Percentiles rank a stretch among this genome's conserved stretches.
Evolutionary conservation across 2,888 invertebrate species (phyloP).

Genomic region (Diarsia dahlii): DNA sequence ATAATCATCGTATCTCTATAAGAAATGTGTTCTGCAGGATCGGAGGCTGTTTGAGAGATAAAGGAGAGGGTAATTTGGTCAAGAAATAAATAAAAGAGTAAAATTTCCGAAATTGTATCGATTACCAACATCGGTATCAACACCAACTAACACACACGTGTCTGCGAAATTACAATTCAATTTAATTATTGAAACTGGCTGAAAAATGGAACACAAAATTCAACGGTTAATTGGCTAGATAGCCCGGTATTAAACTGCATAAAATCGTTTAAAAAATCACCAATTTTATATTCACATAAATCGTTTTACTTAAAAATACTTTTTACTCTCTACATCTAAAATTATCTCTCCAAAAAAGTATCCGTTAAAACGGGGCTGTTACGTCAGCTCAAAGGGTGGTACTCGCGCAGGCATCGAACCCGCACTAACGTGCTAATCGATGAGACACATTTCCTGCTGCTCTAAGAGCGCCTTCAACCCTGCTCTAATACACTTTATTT

Average conservation of each 20-base stretch:
- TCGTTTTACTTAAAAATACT: conserved; percentile 28
- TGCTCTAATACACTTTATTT: conserved; percentile 75
- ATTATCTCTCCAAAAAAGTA: conserved; percentile 55
- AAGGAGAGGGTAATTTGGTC: no score
- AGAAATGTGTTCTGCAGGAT: no score
- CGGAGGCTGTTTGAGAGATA: no score
- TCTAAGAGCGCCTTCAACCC: conserved; percentile 74
- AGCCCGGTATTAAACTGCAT: conserved; percentile 20
- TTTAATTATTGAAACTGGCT: conserved; percentile 32
- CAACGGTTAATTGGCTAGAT: not conserved
- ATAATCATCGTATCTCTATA: no score
- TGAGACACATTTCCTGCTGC: conserved; percentile 79
- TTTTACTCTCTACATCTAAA: conserved; percentile 54
- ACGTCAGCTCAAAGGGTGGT: conserved; percentile 70
- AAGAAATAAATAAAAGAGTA: not conserved
- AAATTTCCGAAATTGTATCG: not conserved
- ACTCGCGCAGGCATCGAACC: conserved; percentile 76
- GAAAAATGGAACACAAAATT: conserved; percentile 26
- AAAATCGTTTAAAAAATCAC: conserved; percentile 19
- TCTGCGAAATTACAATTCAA: conserved; percentile 12
- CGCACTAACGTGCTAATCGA: conserved; percentile 83
- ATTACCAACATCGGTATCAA: not conserved
- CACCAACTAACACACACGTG: not conserved
- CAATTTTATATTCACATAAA: conserved; percentile 13
- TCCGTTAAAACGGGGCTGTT: conserved; percentile 58